A percentile compares a stretch with the other conserved stretches of the same genome.
Conservation (phyloP, 53 echinoderm and acorn worm genomes). For the Paelopatides confundens region DNA sequence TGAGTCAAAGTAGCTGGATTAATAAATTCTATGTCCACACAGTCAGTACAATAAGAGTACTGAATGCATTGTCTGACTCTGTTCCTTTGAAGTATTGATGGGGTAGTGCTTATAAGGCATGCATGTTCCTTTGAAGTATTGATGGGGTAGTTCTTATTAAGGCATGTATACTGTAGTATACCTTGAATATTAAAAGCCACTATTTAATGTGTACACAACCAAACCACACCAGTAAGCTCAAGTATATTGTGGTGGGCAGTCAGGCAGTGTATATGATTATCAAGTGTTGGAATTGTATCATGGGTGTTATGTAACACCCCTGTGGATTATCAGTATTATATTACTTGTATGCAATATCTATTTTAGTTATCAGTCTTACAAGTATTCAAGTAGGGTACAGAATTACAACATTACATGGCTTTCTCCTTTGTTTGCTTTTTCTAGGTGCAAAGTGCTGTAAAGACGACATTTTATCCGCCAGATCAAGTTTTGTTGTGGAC, state of each 20-base stretch:
- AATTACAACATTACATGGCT: constrained; percentile 16
- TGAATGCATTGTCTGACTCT: constrained; percentile 1
- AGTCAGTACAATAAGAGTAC: constrained; percentile 1
- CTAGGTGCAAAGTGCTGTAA: neutral
- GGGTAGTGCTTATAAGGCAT: neutral
- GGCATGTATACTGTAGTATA: too few species aligned
- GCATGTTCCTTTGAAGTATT: neutral
- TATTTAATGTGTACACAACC: constrained; percentile 14
- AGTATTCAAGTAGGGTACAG: constrained; percentile 1
- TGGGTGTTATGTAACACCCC: constrained; percentile 48
- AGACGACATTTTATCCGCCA: neutral
- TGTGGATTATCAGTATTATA: neutral
- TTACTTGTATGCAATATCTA: constrained; percentile 45
- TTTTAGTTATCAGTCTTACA: constrained; percentile 2
- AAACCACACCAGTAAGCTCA: constrained; percentile 33
- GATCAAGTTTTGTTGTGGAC: neutral
- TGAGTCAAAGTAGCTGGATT: too few species aligned
- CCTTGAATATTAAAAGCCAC: too few species aligned
- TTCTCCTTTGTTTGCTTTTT: constrained; percentile 21
- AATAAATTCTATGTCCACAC: constrained; percentile 22
- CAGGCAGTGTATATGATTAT: neutral
- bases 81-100: neutral
- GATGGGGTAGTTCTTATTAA: neutral
- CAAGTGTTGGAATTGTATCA: constrained; percentile 33
- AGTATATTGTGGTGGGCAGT: constrained; percentile 41